Conservation (phyloP, 2,888 invertebrate genomes). For the Pegoplata infirma region DNA sequence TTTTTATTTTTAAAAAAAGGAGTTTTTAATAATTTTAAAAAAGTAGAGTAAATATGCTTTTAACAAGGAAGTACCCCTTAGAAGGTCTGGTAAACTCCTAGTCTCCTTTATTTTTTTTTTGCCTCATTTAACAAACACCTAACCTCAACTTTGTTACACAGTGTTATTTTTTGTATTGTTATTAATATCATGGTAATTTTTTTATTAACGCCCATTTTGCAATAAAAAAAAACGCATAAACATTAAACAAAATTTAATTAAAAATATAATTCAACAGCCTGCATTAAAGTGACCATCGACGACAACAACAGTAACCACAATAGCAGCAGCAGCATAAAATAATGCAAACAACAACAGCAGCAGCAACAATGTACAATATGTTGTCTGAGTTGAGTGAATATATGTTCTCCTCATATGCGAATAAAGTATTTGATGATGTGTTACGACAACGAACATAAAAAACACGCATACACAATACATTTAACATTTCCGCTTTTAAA, state of each 20-base stretch:
- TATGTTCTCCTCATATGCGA: not conserved
- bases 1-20: too few species aligned
- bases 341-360: constrained; percentile 7
- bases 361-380: not conserved
- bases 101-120: too few species aligned
- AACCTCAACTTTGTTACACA: too few species aligned
- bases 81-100: too few species aligned
- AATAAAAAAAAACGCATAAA: constrained; percentile 55
- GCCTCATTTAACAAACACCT: too few species aligned
- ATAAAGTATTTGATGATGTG: constrained; percentile 32
- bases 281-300: constrained; percentile 14
- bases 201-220: constrained; percentile 11
- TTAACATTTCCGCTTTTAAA: constrained; percentile 19
- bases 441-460: constrained; percentile 11
- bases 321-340: constrained; percentile 26
- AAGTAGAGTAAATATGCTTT: too few species aligned
- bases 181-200: not conserved
- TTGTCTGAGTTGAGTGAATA: not conserved
- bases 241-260: constrained; percentile 63
- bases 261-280: constrained; percentile 48
- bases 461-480: not conserved
- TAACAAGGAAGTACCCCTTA: too few species aligned
- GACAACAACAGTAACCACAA: constrained; percentile 16
- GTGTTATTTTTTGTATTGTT: constrained; percentile 21
- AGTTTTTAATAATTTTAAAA: too few species aligned